phyloP scores from a whole-genome alignment of 2,113 vertebrate genomes.

The Myotis brandtii region DNA sequence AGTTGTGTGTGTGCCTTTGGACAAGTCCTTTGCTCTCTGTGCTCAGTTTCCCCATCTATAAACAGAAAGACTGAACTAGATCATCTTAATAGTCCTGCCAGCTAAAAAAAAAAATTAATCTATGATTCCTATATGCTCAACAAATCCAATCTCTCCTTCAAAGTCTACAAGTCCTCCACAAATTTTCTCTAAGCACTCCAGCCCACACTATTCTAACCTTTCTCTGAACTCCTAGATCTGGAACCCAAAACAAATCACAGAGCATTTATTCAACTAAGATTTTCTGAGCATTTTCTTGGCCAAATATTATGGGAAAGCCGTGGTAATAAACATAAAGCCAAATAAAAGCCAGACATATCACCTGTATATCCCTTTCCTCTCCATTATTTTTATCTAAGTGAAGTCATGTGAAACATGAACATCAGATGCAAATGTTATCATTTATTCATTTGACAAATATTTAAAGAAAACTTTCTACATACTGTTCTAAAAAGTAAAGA shows the following conservation, averaged over 20 bases:
- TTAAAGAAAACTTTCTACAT: constrained; percentile 56
- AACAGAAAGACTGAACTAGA: not conserved
- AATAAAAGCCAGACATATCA: not conserved
- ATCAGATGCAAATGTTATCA: constrained; percentile 28
- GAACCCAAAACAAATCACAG: constrained; percentile 49
- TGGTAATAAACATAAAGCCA: constrained; percentile 43
- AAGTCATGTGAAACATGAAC: constrained; percentile 29
- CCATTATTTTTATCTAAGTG: constrained; percentile 12
- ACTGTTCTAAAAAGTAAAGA: constrained; percentile 55
- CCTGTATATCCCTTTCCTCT: not conserved
- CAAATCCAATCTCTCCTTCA: constrained; percentile 7
- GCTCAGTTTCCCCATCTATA: not conserved
- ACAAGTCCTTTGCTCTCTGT: not conserved
- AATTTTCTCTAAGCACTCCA: constrained; percentile 16
- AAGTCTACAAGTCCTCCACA: not conserved
- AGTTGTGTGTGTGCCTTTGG: not conserved
- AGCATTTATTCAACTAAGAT: constrained; percentile 39
- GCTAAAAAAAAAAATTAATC: not conserved
- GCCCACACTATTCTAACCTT: not conserved
- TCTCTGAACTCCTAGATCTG: not conserved
- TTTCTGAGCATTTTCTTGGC: constrained; percentile 28
- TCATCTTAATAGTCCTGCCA: not conserved
- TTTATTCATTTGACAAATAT: constrained; percentile 56
- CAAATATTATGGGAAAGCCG: not conserved
- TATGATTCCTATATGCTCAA: not conserved